These are phyloP conservation scores for Oostethus manadensis DNA, from an alignment of 2,113 vertebrate species.

Conservation along the genomic window DNA sequence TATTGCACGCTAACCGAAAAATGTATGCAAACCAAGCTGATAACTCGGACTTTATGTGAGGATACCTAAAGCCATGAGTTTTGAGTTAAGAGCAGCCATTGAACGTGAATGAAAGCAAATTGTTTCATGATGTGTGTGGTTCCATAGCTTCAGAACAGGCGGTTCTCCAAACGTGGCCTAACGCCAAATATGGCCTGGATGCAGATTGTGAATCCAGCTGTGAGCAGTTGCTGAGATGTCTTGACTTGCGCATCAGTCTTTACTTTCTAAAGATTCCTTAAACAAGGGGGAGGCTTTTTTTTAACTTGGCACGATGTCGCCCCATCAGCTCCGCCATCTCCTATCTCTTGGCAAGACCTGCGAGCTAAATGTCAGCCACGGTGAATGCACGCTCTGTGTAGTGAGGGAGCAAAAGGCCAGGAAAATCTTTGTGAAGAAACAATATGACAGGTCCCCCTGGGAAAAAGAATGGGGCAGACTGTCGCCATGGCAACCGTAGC, in stretches of 20 bases:
- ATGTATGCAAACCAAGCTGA: too few species aligned
- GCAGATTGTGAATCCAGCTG: too few species aligned
- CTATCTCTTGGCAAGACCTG: slow-evolving; percentile 20
- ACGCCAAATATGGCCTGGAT: too few species aligned
- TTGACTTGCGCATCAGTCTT: slow-evolving; percentile 12
- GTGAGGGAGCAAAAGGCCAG: slow-evolving; percentile 19
- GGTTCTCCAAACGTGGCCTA: too few species aligned
- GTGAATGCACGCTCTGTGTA: slow-evolving; percentile 46
- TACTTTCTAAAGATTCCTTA: slow-evolving; percentile 15
- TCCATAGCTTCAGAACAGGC: too few species aligned
- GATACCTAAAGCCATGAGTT: too few species aligned
- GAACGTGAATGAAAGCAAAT: too few species aligned
- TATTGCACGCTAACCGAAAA: too few species aligned
- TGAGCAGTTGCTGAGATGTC: too few species aligned
- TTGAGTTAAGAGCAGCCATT: too few species aligned
- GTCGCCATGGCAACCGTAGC: slow-evolving; percentile 48
- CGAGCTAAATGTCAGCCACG: slow-evolving; percentile 48
- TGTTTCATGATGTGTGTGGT: too few species aligned
- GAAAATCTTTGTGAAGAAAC: slow-evolving; percentile 25
- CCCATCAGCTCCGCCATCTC: slow-evolving; percentile 31
- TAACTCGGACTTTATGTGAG: too few species aligned
- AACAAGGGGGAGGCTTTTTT: neutral
- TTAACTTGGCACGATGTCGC: neutral
- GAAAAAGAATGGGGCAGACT: slow-evolving; percentile 14
- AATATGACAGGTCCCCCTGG: slow-evolving; percentile 37